Conservation (phyloP, 2,888 invertebrate species). For the Dasysyrphus albostriatus region DNA sequence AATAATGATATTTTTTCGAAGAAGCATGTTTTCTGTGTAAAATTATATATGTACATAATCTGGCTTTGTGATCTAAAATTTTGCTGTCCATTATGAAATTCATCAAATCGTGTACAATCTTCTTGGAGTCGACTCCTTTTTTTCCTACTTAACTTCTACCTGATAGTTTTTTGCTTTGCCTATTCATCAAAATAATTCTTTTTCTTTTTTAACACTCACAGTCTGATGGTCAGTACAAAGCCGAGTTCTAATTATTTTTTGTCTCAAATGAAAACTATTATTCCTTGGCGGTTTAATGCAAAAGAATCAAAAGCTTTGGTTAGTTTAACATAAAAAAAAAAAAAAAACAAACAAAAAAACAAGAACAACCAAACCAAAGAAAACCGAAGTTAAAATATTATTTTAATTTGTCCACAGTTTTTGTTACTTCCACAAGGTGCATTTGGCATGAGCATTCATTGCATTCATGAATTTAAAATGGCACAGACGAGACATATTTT, state of each 20-base stretch:
- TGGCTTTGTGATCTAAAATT: no score
- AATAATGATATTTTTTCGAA: no score
- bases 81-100: no score
- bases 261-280: conserved; percentile 5
- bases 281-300: conserved; percentile 6
- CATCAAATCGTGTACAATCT: no score
- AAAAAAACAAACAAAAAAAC: not conserved
- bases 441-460: conserved; percentile 19
- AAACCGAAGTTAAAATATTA: conserved; percentile 24
- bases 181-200: not conserved
- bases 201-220: not conserved
- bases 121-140: no score
- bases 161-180: not conserved
- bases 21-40: no score
- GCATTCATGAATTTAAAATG: conserved; percentile 56
- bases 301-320: conserved; percentile 15
- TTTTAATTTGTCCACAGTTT: conserved; percentile 15
- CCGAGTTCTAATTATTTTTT: not conserved
- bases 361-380: not conserved
- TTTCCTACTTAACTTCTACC: no score
- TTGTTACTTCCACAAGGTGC: conserved; percentile 7
- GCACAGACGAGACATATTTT: conserved; percentile 44
- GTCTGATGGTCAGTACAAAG: conserved; percentile 18
- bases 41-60: no score
- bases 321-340: conserved; percentile 3